Base-by-base conservation (phyloP, 92 coral and sea anemone genomes). In the Zoanthus gigantus region DNA sequence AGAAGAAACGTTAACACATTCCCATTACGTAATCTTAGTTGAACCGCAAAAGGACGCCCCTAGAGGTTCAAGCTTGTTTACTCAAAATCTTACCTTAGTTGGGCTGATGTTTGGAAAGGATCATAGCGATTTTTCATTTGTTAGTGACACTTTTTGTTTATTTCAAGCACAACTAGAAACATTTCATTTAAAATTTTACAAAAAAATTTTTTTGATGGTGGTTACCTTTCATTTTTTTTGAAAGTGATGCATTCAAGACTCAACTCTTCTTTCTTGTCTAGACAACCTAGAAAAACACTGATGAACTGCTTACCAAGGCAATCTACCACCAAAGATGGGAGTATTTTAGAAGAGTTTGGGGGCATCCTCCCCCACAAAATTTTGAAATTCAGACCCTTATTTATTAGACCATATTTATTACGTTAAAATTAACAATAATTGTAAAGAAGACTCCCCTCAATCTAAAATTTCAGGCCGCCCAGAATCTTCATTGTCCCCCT, bases 241-340 rank as follows among this genome's bases (percentile, higher is more conserved):
- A 58, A 58, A 77, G 82, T 76, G 82, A 76, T 76, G 82, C 63
- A 76, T 76, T 76, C 82, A 76, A 76, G 60, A 76, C 82, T 63
- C 60, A 76, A 76, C 82, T 76, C 82, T 76, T 76, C 81, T 45
- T 76, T 63, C 60, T 76, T 76, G 82, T 76, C 82, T 76, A 46
- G 61, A 76, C 82, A 76, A 76, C 65, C 82, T 76, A 76, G 82
- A 75, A 56, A 56, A 18, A 28, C 29, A 45, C 30, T 48, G 79
- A 56, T 48, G 30, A 75, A 76, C 18, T 50, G 42, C 14, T 76
- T 76, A 18, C 63, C 56, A 76, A 76, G 56, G 65, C 65, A 57
- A 57, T 57, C 65, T 17, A 57, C 65, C 65, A 57, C 65, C 65
- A 57, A 57, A 57, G 65, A 57, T 57, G 65, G 65, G 65, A 57